Percentiles rank a stretch among this genome's conserved stretches.
phyloP scores from a whole-genome alignment of 2,797 vertebrate species.

The Hemibagrus guttatus region DNA sequence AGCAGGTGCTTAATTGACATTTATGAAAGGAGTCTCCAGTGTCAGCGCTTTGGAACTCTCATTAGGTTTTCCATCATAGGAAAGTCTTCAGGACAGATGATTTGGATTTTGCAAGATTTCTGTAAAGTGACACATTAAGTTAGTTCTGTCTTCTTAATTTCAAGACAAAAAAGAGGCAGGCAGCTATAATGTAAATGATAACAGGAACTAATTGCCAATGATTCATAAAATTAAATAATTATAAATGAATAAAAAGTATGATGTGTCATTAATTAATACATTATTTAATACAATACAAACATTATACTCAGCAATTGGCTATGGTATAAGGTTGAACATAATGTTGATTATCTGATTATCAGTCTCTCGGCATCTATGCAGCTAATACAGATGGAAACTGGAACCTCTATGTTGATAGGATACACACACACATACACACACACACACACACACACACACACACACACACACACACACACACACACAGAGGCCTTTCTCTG shows the following conservation, averaged over 20 bases:
- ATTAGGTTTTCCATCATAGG: neutral
- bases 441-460: constrained; percentile 27
- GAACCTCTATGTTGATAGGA: neutral
- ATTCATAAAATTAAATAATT: neutral
- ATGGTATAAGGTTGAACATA: neutral
- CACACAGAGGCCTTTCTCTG: constrained; percentile 54
- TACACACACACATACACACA: neutral
- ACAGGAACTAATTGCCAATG: neutral
- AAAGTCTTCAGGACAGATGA: neutral
- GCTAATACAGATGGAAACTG: neutral
- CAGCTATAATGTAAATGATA: neutral
- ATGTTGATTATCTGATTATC: neutral
- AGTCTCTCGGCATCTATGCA: neutral
- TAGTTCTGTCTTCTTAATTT: neutral
- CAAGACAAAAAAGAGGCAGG: neutral
- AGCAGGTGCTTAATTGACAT: neutral
- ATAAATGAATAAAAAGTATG: neutral
- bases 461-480: constrained; percentile 42
- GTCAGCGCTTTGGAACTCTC: neutral
- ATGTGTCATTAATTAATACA: neutral
- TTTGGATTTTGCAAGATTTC: neutral
- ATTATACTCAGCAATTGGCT: neutral
- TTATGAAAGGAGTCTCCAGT: neutral
- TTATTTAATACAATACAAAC: neutral
- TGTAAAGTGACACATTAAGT: neutral